Conservation (phyloP, 2,888 invertebrate genomes). For the Bembecia ichneumoniformis region DNA sequence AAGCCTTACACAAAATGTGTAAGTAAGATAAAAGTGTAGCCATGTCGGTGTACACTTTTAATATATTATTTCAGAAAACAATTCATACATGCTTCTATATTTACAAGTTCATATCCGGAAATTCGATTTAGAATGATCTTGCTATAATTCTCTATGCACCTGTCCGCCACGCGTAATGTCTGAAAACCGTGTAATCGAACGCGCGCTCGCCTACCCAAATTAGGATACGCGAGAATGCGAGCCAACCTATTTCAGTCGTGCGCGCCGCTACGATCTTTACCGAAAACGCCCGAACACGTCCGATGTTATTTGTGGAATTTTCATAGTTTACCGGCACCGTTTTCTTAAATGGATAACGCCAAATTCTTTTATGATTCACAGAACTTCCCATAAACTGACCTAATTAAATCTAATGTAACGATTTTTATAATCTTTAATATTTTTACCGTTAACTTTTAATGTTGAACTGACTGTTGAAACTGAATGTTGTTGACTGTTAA, state of each 20-base stretch:
- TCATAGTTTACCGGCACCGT: slow-evolving; percentile 30
- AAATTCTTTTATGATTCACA: slow-evolving; percentile 3
- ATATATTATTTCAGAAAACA: too few species aligned
- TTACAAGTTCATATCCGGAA: too few species aligned
- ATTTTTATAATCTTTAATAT: background rate
- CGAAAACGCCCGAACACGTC: slow-evolving; percentile 32
- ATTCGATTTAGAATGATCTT: too few species aligned
- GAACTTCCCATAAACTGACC: slow-evolving; percentile 2
- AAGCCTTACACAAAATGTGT: too few species aligned
- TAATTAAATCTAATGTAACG: background rate
- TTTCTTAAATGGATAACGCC: slow-evolving; percentile 26
- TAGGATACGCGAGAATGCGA: slow-evolving; percentile 59
- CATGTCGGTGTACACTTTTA: too few species aligned
- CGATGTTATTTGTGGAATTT: slow-evolving; percentile 53
- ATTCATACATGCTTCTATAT: too few species aligned
- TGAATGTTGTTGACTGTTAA: too few species aligned
- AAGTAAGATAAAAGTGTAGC: too few species aligned
- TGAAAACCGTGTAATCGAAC: slow-evolving; percentile 46
- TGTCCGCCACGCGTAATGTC: slow-evolving; percentile 13
- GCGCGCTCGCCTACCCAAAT: slow-evolving; percentile 68
- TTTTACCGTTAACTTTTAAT: too few species aligned
- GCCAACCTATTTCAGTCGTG: slow-evolving; percentile 61
- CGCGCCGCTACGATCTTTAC: slow-evolving; percentile 43
- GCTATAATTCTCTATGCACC: slow-evolving; percentile 12
- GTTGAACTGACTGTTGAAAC: too few species aligned